Base-by-base conservation (phyloP, 2,113 vertebrate species). In the Clarias macrocephalus region DNA sequence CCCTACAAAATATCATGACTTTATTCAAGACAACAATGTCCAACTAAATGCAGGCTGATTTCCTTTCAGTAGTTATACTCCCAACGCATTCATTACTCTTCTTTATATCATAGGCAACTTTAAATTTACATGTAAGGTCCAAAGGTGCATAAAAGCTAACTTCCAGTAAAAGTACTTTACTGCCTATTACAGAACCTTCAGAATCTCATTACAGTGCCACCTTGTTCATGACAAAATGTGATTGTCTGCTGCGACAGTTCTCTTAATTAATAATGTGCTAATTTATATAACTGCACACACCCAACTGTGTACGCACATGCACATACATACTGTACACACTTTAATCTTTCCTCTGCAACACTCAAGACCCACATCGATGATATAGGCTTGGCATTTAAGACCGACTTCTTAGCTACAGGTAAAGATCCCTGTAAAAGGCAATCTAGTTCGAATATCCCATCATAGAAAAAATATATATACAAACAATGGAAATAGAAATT, bases 201-300 rank as follows among this genome's bases (percentile, higher is more conserved):
- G 42, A 37, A 80, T 75, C 57, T 88, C 11, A 21, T 28, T 66
- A 76, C 37, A 54, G 42, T n/a, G 12, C 37, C 86, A 70, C 56
- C 84, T 76, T 84, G 30, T 80, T 87, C 89, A 92, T 94, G 95
- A 94, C 94, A 94, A 84, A 82, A 62, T 87, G 75, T 88, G 93
- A 94, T 94, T 92, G 92, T 94, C 93, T 79, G 65, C 6, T 75
- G 80, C 85, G 73, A 92, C 91, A 85, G 86, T 91, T 72, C 1
- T 85, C 87, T 84, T 52, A 90, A 72, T 25, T 79, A 90, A 82
- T 63, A n/a, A 52, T 87, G 77, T 83, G 19, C 21, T 28, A 68
- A 86, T 76, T 60, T n/a, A 75, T 60, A 85, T 15, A 48, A 30
- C 59, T 59, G 72, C 60, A 77, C 68, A 84, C 60, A 33, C 68